Base-by-base conservation (phyloP, 2,113 vertebrate species). In the Nettapus auritus region DNA sequence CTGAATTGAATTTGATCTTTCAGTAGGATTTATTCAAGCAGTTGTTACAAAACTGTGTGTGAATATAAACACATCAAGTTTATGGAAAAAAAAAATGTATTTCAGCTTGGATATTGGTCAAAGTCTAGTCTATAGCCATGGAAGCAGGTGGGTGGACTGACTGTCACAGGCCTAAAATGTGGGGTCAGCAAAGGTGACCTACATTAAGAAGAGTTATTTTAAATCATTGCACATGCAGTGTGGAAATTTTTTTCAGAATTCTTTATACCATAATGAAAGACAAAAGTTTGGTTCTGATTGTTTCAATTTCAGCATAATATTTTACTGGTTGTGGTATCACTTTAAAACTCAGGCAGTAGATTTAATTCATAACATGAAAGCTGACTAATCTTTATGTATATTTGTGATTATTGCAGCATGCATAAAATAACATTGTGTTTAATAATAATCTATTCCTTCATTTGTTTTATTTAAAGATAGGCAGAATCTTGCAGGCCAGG, bases 391-490 rank as follows among this genome's bases (percentile, higher is more conserved):
- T 90, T 87, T 44, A 56, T 86, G 89, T 95, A 68, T 96, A 89
- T 94, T 96, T 48, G 71, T 91, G 90, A 82, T 84, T 75, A 70
- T 56, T 69, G 59, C 31, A 86, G 53, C 46, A 84, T 62, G 44
- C 77, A 78, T 71, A 82, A 76, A 94, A 96, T 86, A 97, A 94
- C 82, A 87, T 77, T 86, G 44, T 71, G 28, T 52, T 97, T 92
- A 83, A 92, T 94, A 94, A 85, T 25, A 90, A 90, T 18, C 34
- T 71, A 81, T 76, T 87, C 44, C 46, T 88, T 80, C 87, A 52
- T 91, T 96, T 96, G 68, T 93, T 96, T 97, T 91, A 21, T 70
- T 94, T 85, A 52, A 95, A 80, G 50, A 79, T 52, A 40, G 22
- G 26, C 64, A 66, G 38, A 92, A 55, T 34, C 28, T 76, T 76